Conservation (phyloP, 2,888 invertebrate genomes). For the Drosophila meridiana region DNA sequence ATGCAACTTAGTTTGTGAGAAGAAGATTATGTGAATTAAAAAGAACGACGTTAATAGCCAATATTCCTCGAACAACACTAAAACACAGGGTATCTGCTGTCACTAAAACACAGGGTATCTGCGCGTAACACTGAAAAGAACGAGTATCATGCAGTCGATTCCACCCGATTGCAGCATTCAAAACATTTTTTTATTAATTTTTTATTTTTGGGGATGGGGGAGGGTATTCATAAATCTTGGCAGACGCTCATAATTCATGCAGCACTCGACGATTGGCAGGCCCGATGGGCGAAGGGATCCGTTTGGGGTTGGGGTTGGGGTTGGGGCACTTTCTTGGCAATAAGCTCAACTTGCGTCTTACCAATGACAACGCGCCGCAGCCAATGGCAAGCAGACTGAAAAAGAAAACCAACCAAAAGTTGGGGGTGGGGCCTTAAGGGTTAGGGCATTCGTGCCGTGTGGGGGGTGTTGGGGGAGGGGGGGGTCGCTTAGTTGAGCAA, state of each 20-base stretch:
- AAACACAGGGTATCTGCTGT: background rate
- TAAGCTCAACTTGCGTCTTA: slow-evolving; percentile 60
- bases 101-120: background rate
- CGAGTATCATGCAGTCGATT: background rate
- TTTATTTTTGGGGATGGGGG: slow-evolving; percentile 17
- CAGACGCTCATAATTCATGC: slow-evolving; percentile 83
- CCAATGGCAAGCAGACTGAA: slow-evolving; percentile 9
- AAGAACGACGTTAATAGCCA: background rate
- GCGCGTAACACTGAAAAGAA: too few relatives aligned
- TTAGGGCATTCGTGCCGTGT: background rate
- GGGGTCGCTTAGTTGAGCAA: slow-evolving; percentile 33
- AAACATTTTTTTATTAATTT: background rate
- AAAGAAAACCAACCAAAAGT: slow-evolving; percentile 35
- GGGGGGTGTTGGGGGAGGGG: background rate
- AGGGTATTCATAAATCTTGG: slow-evolving; percentile 82
- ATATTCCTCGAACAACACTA: background rate
- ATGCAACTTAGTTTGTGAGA: background rate
- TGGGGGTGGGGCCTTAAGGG: slow-evolving; percentile 13
- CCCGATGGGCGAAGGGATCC: background rate
- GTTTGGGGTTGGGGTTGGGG: slow-evolving; percentile 15
- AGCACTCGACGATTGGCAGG: slow-evolving; percentile 74
- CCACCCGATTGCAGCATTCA: background rate
- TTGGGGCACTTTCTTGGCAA: slow-evolving; percentile 38
- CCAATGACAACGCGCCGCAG: slow-evolving; percentile 63
- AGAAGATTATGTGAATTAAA: too few relatives aligned